Percentiles rank a stretch among this genome's conserved stretches.
Evolutionary conservation across 2,797 vertebrate species (phyloP).

Genomic region (Balearica regulorum): DNA sequence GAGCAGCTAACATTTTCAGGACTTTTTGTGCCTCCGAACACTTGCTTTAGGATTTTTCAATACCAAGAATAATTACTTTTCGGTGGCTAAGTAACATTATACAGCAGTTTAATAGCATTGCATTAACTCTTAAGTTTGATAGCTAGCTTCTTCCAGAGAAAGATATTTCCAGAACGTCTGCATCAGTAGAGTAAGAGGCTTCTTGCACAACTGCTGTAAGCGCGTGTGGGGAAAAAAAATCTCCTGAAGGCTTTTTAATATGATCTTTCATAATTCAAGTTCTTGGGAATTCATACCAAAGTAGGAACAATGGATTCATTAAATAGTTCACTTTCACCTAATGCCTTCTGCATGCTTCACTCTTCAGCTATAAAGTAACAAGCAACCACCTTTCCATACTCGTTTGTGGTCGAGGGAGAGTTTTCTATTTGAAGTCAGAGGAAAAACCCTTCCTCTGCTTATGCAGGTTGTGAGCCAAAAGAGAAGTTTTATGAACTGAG

Average conservation of each 20-base stretch:
- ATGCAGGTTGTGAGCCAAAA: not conserved
- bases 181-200: not conserved
- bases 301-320: not conserved
- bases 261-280: constrained; percentile 1
- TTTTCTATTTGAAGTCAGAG: not conserved
- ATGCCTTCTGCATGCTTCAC: constrained; percentile 1
- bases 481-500: not conserved
- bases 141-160: not conserved
- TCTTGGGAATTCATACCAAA: constrained; percentile 5
- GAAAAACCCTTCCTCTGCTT: not conserved
- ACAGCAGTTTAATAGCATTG: not conserved
- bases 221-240: not conserved
- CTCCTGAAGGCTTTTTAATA: constrained; percentile 37
- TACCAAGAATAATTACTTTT: not conserved
- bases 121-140: not conserved
- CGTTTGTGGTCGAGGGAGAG: not conserved
- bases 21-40: not conserved
- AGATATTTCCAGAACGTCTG: not conserved
- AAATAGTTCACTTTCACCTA: constrained; percentile 31
- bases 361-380: not conserved
- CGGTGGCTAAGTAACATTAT: not conserved
- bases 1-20: not conserved
- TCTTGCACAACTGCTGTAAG: constrained; percentile 2
- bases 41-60: not conserved
- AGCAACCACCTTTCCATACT: not conserved